Evolutionary conservation across 2,888 invertebrate genomes (phyloP), one percentile per base, ranked within the genome.

Genomic region (Dasysyrphus albostriatus): DNA sequence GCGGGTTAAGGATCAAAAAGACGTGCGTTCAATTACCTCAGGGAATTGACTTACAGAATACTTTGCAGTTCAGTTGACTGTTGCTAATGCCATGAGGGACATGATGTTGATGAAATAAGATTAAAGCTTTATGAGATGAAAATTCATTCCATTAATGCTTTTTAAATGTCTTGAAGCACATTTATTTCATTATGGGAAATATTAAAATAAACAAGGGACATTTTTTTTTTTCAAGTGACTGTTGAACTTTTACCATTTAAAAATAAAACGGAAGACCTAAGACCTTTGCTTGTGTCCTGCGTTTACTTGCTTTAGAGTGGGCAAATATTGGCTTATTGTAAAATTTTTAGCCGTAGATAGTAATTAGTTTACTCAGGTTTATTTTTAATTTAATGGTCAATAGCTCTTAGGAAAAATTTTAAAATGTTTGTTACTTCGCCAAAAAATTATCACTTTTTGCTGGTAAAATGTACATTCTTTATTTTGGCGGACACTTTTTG

Each of bases 31-130:
- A 80, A 84, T 84, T 72, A 80, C 80, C 76, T 72, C 54, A 59
- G 84, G 84, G 72, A 67, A 84, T 76, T 83, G 83, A 80, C 83
- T 75, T 79, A 58, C 65, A 51, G 3, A 70, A 49, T 84, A 63
- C 49, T 81, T 63, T 56, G 79, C 44, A 75, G 80, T 79, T 84
- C 54, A 74, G 83, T 70, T 79, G 74, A 63, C 74, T 79, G 83
- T 74, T 70, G 78, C 49, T 83, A 74, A 78, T 56, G 65, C 51
- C 32, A 44, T 29, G 42, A 12, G 24, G 59, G 19, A 34, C 47
- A 47, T 47, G 9, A 16, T 29, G 47, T 49, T 56, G 65, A 34
- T 54, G 54, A 69, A 61, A 39, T 65, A 42, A 56, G 54, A 63
- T 61, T 67, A 73, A 69, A 61, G 67, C 54, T 58, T 61, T 83